These are phyloP conservation scores for Oceanodroma tethys DNA, from an alignment of 2,113 vertebrate species.

Conservation along the genomic window DNA sequence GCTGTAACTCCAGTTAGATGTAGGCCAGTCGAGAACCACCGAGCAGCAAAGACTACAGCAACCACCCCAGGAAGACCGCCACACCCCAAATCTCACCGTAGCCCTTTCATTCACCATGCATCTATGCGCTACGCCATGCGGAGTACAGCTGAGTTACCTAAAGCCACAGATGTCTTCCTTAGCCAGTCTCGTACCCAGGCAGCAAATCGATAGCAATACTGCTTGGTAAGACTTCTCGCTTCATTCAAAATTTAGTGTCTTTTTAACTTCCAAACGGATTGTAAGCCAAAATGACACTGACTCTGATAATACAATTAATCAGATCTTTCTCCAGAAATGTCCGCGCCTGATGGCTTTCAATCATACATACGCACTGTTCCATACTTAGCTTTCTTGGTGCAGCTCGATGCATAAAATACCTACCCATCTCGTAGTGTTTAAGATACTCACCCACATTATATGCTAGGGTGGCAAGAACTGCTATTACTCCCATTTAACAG, in stretches of 20 bases:
- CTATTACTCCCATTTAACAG: neutral
- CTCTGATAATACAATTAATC: neutral
- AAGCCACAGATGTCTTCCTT: no score
- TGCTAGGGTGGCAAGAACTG: neutral
- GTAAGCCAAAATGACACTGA: neutral
- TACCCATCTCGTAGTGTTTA: neutral
- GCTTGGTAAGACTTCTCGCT: neutral
- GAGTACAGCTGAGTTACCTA: neutral
- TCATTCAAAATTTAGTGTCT: accelerated
- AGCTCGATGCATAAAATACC: neutral
- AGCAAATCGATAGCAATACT: neutral
- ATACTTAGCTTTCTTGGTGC: neutral
- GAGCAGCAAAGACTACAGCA: neutral
- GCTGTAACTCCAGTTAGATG: neutral
- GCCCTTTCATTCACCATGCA: neutral
- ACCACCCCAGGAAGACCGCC: neutral
- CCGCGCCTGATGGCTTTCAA: neutral
- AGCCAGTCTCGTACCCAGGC: neutral
- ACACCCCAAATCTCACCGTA: accelerated
- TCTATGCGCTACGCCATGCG: accelerated
- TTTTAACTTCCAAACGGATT: neutral
- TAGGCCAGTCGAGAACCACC: accelerated
- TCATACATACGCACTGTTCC: accelerated
- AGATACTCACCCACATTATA: neutral
- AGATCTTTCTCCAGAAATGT: neutral